phyloP scores from a whole-genome alignment of 2,113 vertebrate genomes.

The Erythrocercus mccallii region DNA sequence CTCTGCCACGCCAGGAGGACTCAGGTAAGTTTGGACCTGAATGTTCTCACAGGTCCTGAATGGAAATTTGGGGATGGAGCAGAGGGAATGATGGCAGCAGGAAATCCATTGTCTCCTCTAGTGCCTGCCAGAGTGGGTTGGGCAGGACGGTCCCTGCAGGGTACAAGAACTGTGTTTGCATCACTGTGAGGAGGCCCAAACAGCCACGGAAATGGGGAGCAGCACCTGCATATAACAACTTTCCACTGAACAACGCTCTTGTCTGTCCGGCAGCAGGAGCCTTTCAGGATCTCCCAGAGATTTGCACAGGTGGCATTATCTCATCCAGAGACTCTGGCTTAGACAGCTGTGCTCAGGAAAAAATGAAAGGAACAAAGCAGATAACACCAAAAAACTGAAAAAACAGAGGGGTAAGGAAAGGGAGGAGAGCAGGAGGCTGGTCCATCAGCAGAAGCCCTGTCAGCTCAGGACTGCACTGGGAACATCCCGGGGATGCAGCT shows the following conservation, averaged over 20 bases:
- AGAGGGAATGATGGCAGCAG: background rate
- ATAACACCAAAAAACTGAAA: background rate
- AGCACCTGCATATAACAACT: background rate
- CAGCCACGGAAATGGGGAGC: background rate
- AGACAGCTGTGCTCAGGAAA: background rate
- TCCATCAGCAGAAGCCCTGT: background rate
- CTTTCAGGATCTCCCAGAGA: background rate
- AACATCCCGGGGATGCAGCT: accelerated
- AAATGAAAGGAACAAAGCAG: background rate
- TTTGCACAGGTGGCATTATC: background rate
- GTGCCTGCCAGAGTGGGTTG: accelerated
- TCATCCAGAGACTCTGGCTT: background rate
- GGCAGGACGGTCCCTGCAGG: accelerated
- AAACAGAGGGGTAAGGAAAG: background rate
- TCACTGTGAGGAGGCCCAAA: accelerated
- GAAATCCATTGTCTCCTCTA: background rate
- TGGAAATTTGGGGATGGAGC: background rate
- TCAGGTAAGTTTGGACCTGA: background rate
- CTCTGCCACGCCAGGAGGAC: background rate
- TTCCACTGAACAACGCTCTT: background rate
- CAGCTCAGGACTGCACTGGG: background rate
- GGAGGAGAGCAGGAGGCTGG: background rate
- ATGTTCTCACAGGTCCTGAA: background rate
- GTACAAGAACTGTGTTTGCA: background rate
- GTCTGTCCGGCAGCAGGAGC: background rate